Evolutionary conservation across 2,888 invertebrate genomes (phyloP), one percentile per base, ranked within the genome.

Genomic region (Acronicta psi): DNA sequence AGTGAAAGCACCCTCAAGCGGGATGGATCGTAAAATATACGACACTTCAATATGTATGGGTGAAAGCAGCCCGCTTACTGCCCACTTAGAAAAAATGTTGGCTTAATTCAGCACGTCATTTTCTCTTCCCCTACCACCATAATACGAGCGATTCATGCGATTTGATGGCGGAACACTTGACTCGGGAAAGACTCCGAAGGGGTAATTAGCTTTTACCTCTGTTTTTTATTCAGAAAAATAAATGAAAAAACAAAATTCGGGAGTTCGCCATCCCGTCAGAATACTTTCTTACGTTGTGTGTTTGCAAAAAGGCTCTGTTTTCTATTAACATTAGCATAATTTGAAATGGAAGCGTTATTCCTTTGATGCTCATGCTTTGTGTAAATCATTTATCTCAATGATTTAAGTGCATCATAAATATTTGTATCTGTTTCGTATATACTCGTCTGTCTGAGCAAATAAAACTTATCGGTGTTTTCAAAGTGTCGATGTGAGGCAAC

Each of bases 31-130:
- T 93, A 92, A 93, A 93, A 93, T 92, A 92, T 92, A 91, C 87
- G 90, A 89, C 86, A 89, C 91, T 92, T 87, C 90, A 91, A 90
- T 77, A 91, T 89, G 89, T 89, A 89, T 84, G 88, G 89, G 82
- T 81, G 83, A 84, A 87, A 87, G 85, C 83, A 84, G 85, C 80
- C 84, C 89, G 85, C 91, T 92, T 91, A 92, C 86, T 87, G 88
- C 88, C 91, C 92, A 92, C 92, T 93, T 91, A 88, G 87, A 90
- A 92, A 92, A 93, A 92, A 93, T 88, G 90, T 90, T 88, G 88
- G 89, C 89, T 91, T 92, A 91, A 93, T 92, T 90, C 91, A 91
- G 86, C 86, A 87, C 90, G 80, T 88, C 89, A 84, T 88, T 88
- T 86, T 44, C 71, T 77, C 79, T 81, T 81, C 83, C 82, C 77